Base-by-base conservation (phyloP, 2,113 vertebrate species). In the Canis aureus region DNA sequence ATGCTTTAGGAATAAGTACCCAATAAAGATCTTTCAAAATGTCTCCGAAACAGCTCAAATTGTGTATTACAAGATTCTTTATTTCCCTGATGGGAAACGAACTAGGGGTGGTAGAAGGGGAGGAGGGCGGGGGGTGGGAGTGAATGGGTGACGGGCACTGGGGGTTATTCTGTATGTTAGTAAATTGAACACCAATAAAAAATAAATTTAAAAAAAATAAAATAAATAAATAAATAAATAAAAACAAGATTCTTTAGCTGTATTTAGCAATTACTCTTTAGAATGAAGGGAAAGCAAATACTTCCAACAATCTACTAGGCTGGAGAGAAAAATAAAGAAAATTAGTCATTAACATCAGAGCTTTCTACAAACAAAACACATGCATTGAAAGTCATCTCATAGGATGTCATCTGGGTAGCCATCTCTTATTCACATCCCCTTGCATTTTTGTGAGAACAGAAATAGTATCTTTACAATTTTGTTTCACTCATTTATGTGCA, bases 1-100 rank as follows among this genome's bases (percentile, higher is more conserved):
- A 82, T 57, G 2, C 69, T 94, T 92, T 82, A 83, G 22, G 62
- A 92, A 90, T 92, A 87, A 89, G 74, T 19, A 62, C 16, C 71
- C 60, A 66, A 8, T 51, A 87, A 96, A 79, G 35, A 66, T 78
- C 83, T 74, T 94, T 79, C 85, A 96, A 83, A 89, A 95, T 93
- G 67, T 78, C 76, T 92, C 85, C 55, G 57, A 74, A 59, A 71
- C 43, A 95, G 29, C 87, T 83, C 67, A 81, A 87, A 92, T 17
- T 66, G 32, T 86, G 13, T 53, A 79, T 79, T 67, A 92, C 35
- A 83, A 83, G 74, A 71, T 73, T 90, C 38, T 60, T 87, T 80
- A 89, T 35, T 35, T 35, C 35, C 35, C 35, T 35, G 35, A 35
- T 35, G 35, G 35, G 35, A 35, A 35, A 35, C 35, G 35, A 35